phyloP scores from a whole-genome alignment of 2,888 invertebrate genomes.

The Drosophila engyochracea region DNA sequence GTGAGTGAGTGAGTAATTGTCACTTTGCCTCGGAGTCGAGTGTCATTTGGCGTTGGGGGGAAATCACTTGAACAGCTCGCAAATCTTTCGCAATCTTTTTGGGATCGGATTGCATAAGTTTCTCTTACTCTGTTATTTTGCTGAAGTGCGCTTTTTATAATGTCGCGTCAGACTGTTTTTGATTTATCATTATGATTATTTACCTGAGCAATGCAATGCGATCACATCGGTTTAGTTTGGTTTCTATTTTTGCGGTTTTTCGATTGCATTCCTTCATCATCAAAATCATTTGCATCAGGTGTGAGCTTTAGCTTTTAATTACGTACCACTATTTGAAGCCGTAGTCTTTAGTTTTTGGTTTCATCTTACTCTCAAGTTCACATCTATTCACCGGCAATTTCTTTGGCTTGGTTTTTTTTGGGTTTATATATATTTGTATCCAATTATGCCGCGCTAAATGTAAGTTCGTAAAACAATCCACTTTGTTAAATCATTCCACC shows the following conservation, averaged over 20 bases:
- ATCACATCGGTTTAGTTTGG: constrained; percentile 11
- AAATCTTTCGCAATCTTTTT: constrained; percentile 29
- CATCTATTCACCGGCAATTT: constrained; percentile 2
- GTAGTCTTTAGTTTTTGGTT: constrained; percentile 32
- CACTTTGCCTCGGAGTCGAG: constrained; percentile 29
- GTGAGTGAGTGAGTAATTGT: constrained; percentile 52
- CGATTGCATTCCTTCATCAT: constrained; percentile 1
- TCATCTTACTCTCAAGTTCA: constrained; percentile 58
- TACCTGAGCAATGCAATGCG: constrained; percentile 33
- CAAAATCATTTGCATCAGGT: constrained; percentile 5
- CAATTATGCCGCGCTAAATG: constrained; percentile 70
- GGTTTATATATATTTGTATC: constrained; percentile 3
- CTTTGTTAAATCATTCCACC: constrained; percentile 72
- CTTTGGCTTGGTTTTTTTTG: constrained; percentile 12
- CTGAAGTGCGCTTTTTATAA: constrained; percentile 3
- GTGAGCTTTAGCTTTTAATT: constrained; percentile 9
- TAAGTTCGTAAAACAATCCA: constrained; percentile 66
- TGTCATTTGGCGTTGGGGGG: background rate
- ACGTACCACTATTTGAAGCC: constrained; percentile 12
- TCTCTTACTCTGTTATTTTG: constrained; percentile 1
- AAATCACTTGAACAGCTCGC: constrained; percentile 27
- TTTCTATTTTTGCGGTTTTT: constrained; percentile 53
- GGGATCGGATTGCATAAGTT: constrained; percentile 57
- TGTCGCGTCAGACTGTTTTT: background rate
- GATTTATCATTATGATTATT: constrained; percentile 17